Evolutionary conservation across 2,797 vertebrate genomes (phyloP).

Genomic region (Carduelis carduelis): DNA sequence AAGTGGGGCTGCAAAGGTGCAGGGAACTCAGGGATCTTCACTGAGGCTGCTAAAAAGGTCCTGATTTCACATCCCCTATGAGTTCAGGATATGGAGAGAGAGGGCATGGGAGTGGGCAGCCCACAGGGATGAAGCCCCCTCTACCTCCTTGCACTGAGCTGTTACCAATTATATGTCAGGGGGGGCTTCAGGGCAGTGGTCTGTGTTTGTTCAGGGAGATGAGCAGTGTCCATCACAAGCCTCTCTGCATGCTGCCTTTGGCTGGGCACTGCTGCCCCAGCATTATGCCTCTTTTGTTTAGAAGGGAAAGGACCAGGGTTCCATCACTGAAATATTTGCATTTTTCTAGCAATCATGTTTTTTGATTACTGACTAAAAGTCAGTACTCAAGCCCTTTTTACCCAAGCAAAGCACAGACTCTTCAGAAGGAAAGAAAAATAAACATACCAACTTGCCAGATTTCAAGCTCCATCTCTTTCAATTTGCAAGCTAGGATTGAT

Average conservation of each 20-base stretch:
- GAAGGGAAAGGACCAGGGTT: not conserved
- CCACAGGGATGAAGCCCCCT: not conserved
- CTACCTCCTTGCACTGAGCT: not conserved
- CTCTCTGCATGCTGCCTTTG: not conserved
- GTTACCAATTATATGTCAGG: not conserved
- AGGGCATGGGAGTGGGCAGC: not conserved
- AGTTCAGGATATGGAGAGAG: not conserved
- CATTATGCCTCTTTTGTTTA: not conserved
- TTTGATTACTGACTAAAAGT: not conserved
- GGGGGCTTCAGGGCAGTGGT: fast-evolving
- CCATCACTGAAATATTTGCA: not conserved
- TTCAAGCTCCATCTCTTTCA: slow-evolving; percentile 24
- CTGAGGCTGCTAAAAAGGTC: not conserved
- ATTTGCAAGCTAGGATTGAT: slow-evolving; percentile 10
- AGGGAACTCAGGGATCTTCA: not conserved
- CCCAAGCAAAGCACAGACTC: not conserved
- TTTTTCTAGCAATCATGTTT: not conserved
- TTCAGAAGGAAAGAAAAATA: not conserved
- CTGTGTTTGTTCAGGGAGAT: not conserved
- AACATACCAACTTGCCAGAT: not conserved
- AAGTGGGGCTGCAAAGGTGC: not conserved
- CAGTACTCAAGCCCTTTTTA: not conserved
- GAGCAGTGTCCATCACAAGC: not conserved
- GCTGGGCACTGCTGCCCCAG: fast-evolving
- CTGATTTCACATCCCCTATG: not conserved